Evolutionary conservation across 30 jellyfish, hydroid and myxozoan species (phyloP), one percentile per base, ranked within the genome.

Genomic region (Turritopsis dohrnii): DNA sequence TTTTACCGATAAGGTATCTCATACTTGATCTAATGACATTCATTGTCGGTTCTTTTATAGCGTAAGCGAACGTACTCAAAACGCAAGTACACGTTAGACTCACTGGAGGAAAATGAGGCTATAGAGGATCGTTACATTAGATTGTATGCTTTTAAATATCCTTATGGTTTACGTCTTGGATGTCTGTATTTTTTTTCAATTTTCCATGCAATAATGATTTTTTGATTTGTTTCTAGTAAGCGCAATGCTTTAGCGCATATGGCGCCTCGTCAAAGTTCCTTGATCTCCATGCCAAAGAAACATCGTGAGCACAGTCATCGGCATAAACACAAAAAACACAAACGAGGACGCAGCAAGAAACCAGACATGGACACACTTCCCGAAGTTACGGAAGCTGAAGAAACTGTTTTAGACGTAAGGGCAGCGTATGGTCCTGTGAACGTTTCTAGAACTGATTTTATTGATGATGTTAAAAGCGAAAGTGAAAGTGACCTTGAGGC

Each of bases 51-150:
- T 41, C 20, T 87, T 66, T 80, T 79, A 0, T 75, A 91, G 97
- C 82, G 94, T 23, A 79, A 89, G 52, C 82, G 94, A 27, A 75
- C 93, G 0, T 75, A 75, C 72, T 83, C 97, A 23, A 74, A 81
- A 1, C 87, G 95, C 52, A 91, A 91, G 84, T 91, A 91, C 60
- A 74, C 97, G 13, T 80, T 91, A 83, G 96, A 88, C 23, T 81
- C 96, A 20, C 52, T 89, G 89, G 96, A 85, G 31, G 97, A 91
- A 52, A 92, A 85, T 13, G 97, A 87, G 23, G 97, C 83, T 53
- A 80, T 89, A 1, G 89, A 89, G 9, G 81, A 75, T 52, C 88
- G 96, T 8, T 76, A 83, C 24, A 53, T 30, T 83, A 88, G 79
- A 83, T 29, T 65, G 96, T 88, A 54, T 71, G 96, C 54, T 8